Evolutionary conservation across 2,888 invertebrate species (phyloP), one percentile per base, ranked within the genome.

Genomic region (Rutpela maculata): DNA sequence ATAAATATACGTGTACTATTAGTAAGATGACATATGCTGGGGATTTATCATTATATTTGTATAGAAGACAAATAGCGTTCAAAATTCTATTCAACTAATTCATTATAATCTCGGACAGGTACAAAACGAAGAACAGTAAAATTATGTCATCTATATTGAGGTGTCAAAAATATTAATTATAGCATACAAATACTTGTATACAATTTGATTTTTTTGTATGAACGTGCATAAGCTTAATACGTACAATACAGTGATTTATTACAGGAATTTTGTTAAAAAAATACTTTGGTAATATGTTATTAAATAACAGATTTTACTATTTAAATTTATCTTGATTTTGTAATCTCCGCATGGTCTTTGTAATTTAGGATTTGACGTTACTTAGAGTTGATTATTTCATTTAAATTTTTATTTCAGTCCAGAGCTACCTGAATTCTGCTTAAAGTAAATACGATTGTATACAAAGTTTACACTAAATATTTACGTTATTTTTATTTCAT

Each of bases 51-150:
- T n/a, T 67, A 22, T 50, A 60, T 73, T 62, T 77, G 74, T 63
- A 74, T 57, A 74, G 73, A 77, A 77, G 77, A 77, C 77, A 77
- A 74, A 77, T 77, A 69, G 76, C 65, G 38, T 72, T 72, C 62
- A 72, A 71, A 60, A 71, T 63, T 31, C 55, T 55, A 63, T 72
- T 72, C 72, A 72, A 50, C 70, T 31, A 60, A 60, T 60, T 60
- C 72, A 26, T 63, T 63, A 50, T 26, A 55, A 26, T 43, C 38
- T 50, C 55, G 50, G 62, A 63, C 72, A 72, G 72, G 63, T 72
- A 72, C 62, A 62, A 63, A 63, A 62, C 26, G 62, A 72, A 19
- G 19, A 59, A 18, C 22, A 22, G 22, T n/a, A 62, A 55, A 63
- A 70, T 69, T 60, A 70, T 70, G 22, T 70, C 43, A 38, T 69